These are phyloP conservation scores for Chlorocebus sabaeus DNA, from an alignment of 2,113 vertebrate genomes.

Conservation along the genomic window DNA sequence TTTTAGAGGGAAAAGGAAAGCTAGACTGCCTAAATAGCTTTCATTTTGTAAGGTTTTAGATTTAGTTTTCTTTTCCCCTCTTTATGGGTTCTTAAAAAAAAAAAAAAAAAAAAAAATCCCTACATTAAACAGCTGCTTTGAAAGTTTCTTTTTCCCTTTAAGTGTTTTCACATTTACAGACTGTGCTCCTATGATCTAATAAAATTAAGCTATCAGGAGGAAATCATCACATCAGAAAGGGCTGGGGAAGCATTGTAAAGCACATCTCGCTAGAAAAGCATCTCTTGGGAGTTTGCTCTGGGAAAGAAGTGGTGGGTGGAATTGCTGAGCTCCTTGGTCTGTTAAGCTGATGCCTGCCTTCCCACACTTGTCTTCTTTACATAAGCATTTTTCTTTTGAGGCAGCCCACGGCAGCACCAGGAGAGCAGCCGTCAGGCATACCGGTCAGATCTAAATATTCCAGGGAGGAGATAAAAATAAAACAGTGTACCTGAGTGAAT, in stretches of 20 bases:
- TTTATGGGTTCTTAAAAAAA: not conserved
- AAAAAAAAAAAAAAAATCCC: not conserved
- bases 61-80: not conserved
- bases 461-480: constrained; percentile 59
- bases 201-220: constrained; percentile 75
- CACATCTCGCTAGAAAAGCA: not conserved
- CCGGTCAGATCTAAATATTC: constrained; percentile 55
- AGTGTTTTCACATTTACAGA: constrained; percentile 70
- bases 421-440: not conserved
- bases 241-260: constrained; percentile 45
- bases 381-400: constrained; percentile 52
- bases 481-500: constrained; percentile 43
- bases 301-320: constrained; percentile 19
- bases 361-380: constrained; percentile 58
- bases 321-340: constrained; percentile 33
- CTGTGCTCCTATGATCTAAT: constrained; percentile 47
- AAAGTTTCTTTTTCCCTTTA: constrained; percentile 67
- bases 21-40: not conserved
- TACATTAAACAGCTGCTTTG: constrained; percentile 55
- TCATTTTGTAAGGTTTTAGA: constrained; percentile 33
- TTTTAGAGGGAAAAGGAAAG: constrained; percentile 32
- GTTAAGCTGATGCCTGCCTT: constrained; percentile 41
- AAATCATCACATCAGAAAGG: constrained; percentile 55
- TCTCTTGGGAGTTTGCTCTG: not conserved
- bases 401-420: not conserved